Evolutionary conservation across 2,797 vertebrate genomes (phyloP), one percentile per base, ranked within the genome.

Genomic region (Graptemys geographica): DNA sequence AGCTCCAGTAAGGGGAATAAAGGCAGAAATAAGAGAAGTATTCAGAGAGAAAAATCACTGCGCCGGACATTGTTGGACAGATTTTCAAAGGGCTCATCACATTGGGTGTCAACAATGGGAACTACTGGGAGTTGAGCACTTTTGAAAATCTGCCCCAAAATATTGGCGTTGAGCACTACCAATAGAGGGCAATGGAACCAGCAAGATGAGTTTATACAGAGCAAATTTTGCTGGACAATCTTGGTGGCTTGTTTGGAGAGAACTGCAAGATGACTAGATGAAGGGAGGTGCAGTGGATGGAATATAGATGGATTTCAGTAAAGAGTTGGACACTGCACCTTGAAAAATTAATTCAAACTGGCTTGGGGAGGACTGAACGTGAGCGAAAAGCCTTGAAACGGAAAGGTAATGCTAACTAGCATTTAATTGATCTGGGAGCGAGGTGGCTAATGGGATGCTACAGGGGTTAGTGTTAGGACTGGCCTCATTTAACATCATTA

Each of bases 361-460:
- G 47, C 87, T 88, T 53, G 52, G 53, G 87, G 81, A 90, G 72
- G 52, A 62, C 18, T 90, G 49, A 81, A 81, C 84, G 88, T 57
- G 0, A 52, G n/a, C 65, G 0, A 56, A 37, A 83, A 52, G 88
- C 69, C 89, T 94, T 92, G 15, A 89, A 92, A 89, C 47, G 4
- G 59, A 0, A 69, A 94, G 25, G 74, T 87, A 25, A 80, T 1
- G 13, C 49, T 69, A 76, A 94, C 90, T 2, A 81, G 37, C 81
- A 83, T 12, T 87, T 81, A 96, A 93, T 84, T 62, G 81, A 83
- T 88, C 69, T 90, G 94, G 95, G 87, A 95, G 23, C 84, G 62
- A 18, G 52, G 27, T 87, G 89, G 84, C 94, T 87, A 94, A 88
- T 18, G 25, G 76, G 85, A 52, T 88, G 89, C 94, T 92, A 94